Base-by-base conservation (phyloP, 2,888 invertebrate genomes). In the Athalia circularis region DNA sequence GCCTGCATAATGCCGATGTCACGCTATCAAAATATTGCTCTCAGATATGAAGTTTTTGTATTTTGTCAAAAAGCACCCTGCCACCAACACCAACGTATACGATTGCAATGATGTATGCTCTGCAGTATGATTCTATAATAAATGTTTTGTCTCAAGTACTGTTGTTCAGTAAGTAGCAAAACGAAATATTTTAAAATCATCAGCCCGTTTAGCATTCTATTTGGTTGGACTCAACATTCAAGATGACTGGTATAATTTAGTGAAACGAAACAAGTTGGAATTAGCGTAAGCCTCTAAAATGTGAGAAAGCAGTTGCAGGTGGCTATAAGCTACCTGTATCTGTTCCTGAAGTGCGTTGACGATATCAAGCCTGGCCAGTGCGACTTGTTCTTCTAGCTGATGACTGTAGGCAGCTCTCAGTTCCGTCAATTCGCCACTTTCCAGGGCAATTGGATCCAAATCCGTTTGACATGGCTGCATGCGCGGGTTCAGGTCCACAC, bases 271-370 rank as follows among this genome's bases (percentile, higher is more conserved):
- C n/a, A 54, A 54, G 9, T n/a, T 54, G 54, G 54, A 64, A 43
- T 68, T 48, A 11, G 47, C 45, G 9, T 5, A 45, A 70, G 57
- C 47, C 59, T 47, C n/a, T 72, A 59, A 65, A 45, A 54, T 43
- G 11, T 54, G 68, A 50, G 43, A 64, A 68, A 68, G 68, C 68
- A 52, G 52, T 65, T 64, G 52, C 79, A 81, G 80, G 80, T 74
- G 78, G 79, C 79, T 47, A 75, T 80, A 80, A 83, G 91, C 90
- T 92, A 95, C 96, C 94, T 95, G 94, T 85, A 96, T 93, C 88
- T 95, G 94, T 79, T 93, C 93, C 90, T 94, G 95, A 84, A 96
- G 91, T 83, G 94, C 94, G 82, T 92, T 92, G 81, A 94, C 92
- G 84, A 95, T 94, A 87, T 95, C 95, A 85, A 93, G 92, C 83